Conservation (phyloP, 2,797 vertebrate species). For the Syndactyla subalaris region DNA sequence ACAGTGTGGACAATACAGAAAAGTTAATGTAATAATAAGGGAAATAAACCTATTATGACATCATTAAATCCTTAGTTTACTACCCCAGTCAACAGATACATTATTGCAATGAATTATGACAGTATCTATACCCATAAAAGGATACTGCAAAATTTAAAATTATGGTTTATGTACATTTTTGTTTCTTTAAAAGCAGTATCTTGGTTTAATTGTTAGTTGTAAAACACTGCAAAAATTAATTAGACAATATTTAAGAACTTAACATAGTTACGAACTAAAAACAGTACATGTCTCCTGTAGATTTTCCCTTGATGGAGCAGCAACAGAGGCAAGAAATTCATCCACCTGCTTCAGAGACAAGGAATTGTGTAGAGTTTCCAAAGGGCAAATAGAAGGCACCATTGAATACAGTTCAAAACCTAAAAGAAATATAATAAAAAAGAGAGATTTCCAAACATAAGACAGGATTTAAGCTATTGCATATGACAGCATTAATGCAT, state of each 20-base stretch:
- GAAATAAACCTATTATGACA: neutral
- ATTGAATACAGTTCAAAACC: slow-evolving; percentile 92
- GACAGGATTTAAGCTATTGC: neutral
- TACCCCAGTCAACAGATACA: neutral
- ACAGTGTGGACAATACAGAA: neutral
- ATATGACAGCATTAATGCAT: neutral
- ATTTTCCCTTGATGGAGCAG: slow-evolving; percentile 78
- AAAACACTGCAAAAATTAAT: neutral
- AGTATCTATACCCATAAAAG: neutral
- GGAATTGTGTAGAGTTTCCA: slow-evolving; percentile 91
- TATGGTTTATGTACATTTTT: rapidly evolving
- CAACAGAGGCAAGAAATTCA: slow-evolving; percentile 87
- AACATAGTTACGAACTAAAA: slow-evolving; percentile 63
- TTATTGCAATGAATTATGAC: neutral
- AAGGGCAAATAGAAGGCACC: slow-evolving; percentile 91
- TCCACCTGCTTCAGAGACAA: slow-evolving; percentile 91
- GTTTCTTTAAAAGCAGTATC: neutral
- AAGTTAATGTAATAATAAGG: neutral
- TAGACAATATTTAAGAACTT: neutral
- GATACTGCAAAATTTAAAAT: neutral
- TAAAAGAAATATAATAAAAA: slow-evolving; percentile 67
- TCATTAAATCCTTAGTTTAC: neutral
- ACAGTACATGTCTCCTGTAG: slow-evolving; percentile 72
- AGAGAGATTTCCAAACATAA: slow-evolving; percentile 47
- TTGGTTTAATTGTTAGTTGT: neutral